Conservation (phyloP, 2,888 invertebrate genomes). For the Fragum sueziense region DNA sequence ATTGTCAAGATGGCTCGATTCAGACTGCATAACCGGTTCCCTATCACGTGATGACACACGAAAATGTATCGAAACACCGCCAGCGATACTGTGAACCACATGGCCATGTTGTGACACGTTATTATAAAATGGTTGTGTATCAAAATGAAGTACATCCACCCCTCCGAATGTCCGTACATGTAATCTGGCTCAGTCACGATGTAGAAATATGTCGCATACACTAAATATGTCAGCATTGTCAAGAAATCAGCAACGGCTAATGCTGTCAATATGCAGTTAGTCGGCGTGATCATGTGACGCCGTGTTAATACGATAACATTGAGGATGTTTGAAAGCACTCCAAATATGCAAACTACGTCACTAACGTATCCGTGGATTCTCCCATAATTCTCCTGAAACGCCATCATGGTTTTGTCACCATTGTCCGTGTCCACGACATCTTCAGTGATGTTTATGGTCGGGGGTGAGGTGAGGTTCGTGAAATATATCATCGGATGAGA, state of each 20-base stretch:
- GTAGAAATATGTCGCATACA: slow-evolving; percentile 78
- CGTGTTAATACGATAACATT: slow-evolving; percentile 94
- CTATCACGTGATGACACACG: slow-evolving; percentile 81
- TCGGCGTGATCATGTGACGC: slow-evolving; percentile 94
- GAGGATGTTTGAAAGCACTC: slow-evolving; percentile 94
- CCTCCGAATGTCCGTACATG: slow-evolving; percentile 68
- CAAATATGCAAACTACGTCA: slow-evolving; percentile 93
- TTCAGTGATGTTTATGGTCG: slow-evolving; percentile 9
- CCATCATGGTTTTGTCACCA: slow-evolving; percentile 46
- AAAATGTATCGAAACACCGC: slow-evolving; percentile 94
- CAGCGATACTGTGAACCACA: slow-evolving; percentile 95
- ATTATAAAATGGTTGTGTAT: slow-evolving; percentile 80
- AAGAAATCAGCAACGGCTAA: slow-evolving; percentile 94
- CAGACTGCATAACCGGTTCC: slow-evolving; percentile 78
- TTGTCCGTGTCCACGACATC: neutral
- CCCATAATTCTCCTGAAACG: slow-evolving; percentile 72
- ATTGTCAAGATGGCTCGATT: slow-evolving; percentile 78
- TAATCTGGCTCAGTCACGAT: slow-evolving; percentile 67
- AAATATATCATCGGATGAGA: neutral
- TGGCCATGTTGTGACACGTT: slow-evolving; percentile 91
- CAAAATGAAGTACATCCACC: slow-evolving; percentile 79
- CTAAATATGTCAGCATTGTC: slow-evolving; percentile 95
- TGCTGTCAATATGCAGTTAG: slow-evolving; percentile 93
- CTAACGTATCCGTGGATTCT: slow-evolving; percentile 92
- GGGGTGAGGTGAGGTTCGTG: slow-evolving; percentile 6